Evolutionary conservation across 2,113 vertebrate species (phyloP), one percentile per base, ranked within the genome.

Genomic region (Ardeotis arabs): DNA sequence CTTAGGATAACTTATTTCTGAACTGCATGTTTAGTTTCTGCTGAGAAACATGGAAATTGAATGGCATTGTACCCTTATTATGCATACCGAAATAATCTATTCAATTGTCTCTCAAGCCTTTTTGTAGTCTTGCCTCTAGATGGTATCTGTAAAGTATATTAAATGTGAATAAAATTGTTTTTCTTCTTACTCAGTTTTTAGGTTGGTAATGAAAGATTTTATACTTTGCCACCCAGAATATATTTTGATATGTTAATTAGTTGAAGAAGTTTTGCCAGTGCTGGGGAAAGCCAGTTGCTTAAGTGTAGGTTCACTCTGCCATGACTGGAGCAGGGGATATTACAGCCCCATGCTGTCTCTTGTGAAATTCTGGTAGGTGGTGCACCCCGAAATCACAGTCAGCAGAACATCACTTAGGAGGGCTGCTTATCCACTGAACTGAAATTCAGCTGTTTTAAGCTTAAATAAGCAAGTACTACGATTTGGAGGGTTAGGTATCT

Each of bases 361-460:
- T 69, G 24, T 73, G 85, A 81, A 64, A 35, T 64, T 64, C 41
- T 81, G 4, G 7, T 62, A 28, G 37, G 3, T 49, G 8, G 24
- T 72, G 44, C 22, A 31, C 6, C 8, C 45, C 20, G 66, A 62
- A 83, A 49, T 86, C 23, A 35, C 21, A 84, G 53, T 12, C 21
- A 55, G 45, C 19, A 60, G 24, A 60, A 27, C 4, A 27, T 31
- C 17, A 8, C 5, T 55, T 33, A 24, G 16, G 22, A 87, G 12
- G 31, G 11, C 4, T 90, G 16, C 16, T 84, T 64, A 47, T 28
- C 4, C 18, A 15, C 14, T 60, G 33, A 35, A 28, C 22, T n/a
- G 7, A 20, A 55, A 41, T 7, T 47, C 0, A 1, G 6, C 15
- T 0, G 3, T 77, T 84, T 87, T n/a, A 56, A 56, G 35, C 24